Evolutionary conservation across 2,888 invertebrate species (phyloP).

Genomic region (Criorhina ranunculi): DNA sequence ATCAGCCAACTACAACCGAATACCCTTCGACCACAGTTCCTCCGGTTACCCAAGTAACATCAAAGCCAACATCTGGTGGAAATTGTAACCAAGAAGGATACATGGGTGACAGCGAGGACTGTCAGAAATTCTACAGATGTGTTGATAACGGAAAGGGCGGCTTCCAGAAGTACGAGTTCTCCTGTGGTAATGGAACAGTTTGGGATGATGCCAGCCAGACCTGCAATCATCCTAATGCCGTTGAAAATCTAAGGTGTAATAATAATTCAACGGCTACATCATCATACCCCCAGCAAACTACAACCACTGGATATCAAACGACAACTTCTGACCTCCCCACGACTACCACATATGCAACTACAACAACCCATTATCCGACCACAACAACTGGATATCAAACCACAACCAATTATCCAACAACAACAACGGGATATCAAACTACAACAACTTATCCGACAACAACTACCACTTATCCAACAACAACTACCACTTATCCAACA

Average conservation of each 20-base stretch:
- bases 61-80: slow-evolving; percentile 73
- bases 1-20: slow-evolving; percentile 35
- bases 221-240: slow-evolving; percentile 80
- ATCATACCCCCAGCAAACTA: slow-evolving; percentile 25
- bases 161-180: slow-evolving; percentile 87
- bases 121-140: slow-evolving; percentile 89
- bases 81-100: slow-evolving; percentile 85
- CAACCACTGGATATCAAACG: slow-evolving; percentile 46
- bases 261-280: slow-evolving; percentile 17
- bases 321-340: slow-evolving; percentile 33
- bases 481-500: slow-evolving; percentile 16
- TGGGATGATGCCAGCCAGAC: slow-evolving; percentile 86
- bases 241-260: slow-evolving; percentile 78
- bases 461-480: slow-evolving; percentile 8
- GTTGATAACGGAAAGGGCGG: slow-evolving; percentile 87
- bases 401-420: slow-evolving; percentile 15
- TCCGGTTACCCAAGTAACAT: slow-evolving; percentile 67
- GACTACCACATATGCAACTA: slow-evolving; percentile 41
- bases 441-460: slow-evolving; percentile 41
- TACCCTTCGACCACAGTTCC: slow-evolving; percentile 67
- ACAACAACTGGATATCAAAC: slow-evolving; percentile 15
- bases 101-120: slow-evolving; percentile 85
- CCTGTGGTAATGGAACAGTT: slow-evolving; percentile 88
- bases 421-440: slow-evolving; percentile 16
- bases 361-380: slow-evolving; percentile 9